Evolutionary conservation across 2,113 vertebrate species (phyloP), one percentile per base, ranked within the genome.

Genomic region (Cyanoderma ruficeps): DNA sequence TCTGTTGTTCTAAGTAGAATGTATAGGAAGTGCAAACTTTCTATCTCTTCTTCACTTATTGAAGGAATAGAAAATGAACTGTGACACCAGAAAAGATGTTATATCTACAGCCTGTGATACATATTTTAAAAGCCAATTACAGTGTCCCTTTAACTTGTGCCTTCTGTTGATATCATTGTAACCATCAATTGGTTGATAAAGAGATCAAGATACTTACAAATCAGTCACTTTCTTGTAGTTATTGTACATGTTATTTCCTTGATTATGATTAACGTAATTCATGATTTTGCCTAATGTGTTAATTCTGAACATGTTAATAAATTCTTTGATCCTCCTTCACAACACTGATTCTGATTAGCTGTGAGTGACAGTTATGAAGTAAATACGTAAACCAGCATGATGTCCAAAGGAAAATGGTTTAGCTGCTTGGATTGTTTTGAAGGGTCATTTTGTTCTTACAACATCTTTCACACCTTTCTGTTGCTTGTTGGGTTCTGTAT

Each of bases 401-500:
- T 82, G 18, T 70, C 57, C 46, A 55, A 85, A 90, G 30, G 33
- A 87, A 86, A 79, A 69, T 1, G 49, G 56, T 90, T 96, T 94
- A 94, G 93, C 88, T 96, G 93, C 94, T 97, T 94, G 83, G 77
- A 84, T 87, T 95, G 71, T 65, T 96, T 95, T 86, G 67, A 86
- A 88, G 87, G 64, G 33, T 91, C 93, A 84, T 96, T 95, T 97
- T 95, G 71, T 97, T 93, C 96, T 93, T 93, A 80, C 89, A 68
- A 87, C 84, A 97, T 79, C 94, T 93, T 95, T 94, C 95, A 97
- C 89, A 88, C 90, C 93, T 94, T 96, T 97, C 97, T 97, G 95
- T 98, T 98, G 97, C 97, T 97, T 96, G 95, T 97, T 97, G 93
- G 68, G 90, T 89, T 97, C 96, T 96, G 90, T 96, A 90, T 93